Base-by-base conservation (phyloP, 2,113 vertebrate species). In the Dicerorhinus sumatrensis region DNA sequence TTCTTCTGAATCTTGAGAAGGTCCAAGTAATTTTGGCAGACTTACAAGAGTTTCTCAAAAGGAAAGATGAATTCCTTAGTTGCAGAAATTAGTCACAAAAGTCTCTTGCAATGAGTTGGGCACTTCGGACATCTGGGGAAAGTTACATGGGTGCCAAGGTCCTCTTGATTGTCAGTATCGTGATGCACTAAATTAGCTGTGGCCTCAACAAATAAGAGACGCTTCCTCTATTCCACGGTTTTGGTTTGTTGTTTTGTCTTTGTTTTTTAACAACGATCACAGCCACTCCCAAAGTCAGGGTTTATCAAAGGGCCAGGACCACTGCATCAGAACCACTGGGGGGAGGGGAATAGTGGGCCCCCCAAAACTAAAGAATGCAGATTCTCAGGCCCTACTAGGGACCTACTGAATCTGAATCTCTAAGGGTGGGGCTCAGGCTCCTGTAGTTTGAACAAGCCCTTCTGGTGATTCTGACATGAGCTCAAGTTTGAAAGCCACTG, bases 51-150 rank as follows among this genome's bases (percentile, higher is more conserved):
- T 88, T 72, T 89, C 46, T 85, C 70, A 60, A 60, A 29, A 82
- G 51, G 14, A 90, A 29, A 14, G n/a, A 33, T 39, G 36, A 58
- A 80, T 62, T 69, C 46, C 60, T 31, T 13, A 67, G 60, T 5
- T 60, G 60, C 29, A 29, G 51, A 83, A 89, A 91, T 89, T 23
- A 70, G 69, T 92, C 94, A 62, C 7, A 25, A 17, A 83, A 76
- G 65, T n/a, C n/a, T 51, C 62, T 42, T 60, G 36, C 27, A 42
- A 39, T 14, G 79, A 72, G 2, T 2, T 58, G 48, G 39, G 83
- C 56, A 58, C 17, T 69, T 54, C 42, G 56, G 63, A 86, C n/a
- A 77, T 13, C 14, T 75, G 63, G 77, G 79, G 39, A 83, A 75
- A 77, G 31, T 11, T 62, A 33, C 42, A 4, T 0, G 0, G 31